Percentiles rank a stretch among this genome's conserved stretches.
Evolutionary conservation across 2,113 vertebrate genomes (phyloP).

Genomic region (Callithrix jacchus): DNA sequence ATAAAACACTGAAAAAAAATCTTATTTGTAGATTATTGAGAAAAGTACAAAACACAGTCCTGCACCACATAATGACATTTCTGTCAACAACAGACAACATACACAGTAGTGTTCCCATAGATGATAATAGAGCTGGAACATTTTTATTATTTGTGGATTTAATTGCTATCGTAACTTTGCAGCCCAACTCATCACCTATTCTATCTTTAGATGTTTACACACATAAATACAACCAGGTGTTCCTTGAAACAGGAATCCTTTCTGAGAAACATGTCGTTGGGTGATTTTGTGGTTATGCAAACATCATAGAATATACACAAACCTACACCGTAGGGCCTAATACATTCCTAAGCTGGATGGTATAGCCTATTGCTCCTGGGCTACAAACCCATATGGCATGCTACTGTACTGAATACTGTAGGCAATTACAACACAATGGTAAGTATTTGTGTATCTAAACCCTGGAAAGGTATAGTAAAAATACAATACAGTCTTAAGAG

Average conservation of each 20-base stretch:
- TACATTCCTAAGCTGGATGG: neutral
- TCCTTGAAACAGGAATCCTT: neutral
- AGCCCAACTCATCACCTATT: neutral
- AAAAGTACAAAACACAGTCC: neutral
- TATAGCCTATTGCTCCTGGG: neutral
- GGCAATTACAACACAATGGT: neutral
- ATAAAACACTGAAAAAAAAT: neutral
- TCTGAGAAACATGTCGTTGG: neutral
- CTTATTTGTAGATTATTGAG: neutral
- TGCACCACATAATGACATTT: neutral
- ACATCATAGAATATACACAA: neutral
- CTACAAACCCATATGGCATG: neutral
- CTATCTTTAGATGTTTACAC: neutral
- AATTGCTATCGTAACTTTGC: neutral
- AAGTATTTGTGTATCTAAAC: neutral
- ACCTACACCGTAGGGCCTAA: neutral
- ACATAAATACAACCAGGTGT: neutral
- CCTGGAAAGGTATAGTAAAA: neutral
- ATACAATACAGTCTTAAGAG: neutral
- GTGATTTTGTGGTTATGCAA: neutral
- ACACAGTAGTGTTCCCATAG: neutral
- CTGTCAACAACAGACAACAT: neutral
- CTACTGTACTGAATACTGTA: neutral
- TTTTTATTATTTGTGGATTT: neutral
- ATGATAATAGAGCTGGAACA: neutral